Conservation (phyloP, 1,140 invertebrate genomes). For the Anoplolepis gracilipes region DNA sequence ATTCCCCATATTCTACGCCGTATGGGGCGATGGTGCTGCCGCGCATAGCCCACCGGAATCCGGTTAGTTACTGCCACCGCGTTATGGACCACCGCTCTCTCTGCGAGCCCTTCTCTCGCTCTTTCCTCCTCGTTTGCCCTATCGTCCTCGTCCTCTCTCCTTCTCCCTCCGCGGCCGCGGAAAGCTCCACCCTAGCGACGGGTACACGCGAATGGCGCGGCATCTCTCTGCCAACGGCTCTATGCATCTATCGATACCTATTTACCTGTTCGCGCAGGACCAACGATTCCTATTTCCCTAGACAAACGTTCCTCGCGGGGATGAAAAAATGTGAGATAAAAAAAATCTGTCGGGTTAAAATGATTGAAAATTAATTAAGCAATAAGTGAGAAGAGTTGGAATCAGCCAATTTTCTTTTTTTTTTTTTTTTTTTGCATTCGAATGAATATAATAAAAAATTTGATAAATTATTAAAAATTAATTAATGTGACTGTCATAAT, state of each 20-base stretch:
- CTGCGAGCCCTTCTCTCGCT: slow-evolving; percentile 53
- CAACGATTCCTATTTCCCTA: slow-evolving; percentile 71
- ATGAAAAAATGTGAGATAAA: slow-evolving; percentile 23
- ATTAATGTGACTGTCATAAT: neutral
- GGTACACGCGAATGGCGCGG: slow-evolving; percentile 75
- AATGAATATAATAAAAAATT: neutral
- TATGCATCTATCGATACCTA: slow-evolving; percentile 77
- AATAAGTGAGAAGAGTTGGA: neutral
- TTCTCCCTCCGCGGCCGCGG: slow-evolving; percentile 66
- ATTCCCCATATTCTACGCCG: slow-evolving; percentile 84
- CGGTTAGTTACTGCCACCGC: slow-evolving; percentile 84
- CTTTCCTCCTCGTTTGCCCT: slow-evolving; percentile 17
- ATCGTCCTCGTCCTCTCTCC: slow-evolving; percentile 27
- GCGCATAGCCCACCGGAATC: slow-evolving; percentile 83
- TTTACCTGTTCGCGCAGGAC: slow-evolving; percentile 72
- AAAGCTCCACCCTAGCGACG: slow-evolving; percentile 80
- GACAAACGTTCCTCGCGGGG: slow-evolving; percentile 59
- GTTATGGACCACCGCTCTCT: slow-evolving; percentile 80
- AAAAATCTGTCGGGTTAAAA: neutral
- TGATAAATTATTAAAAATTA: neutral
- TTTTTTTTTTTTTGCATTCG: neutral
- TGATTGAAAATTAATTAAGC: too few relatives aligned
- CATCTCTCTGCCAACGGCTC: slow-evolving; percentile 66
- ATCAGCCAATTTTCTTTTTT: neutral
- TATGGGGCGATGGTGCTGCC: slow-evolving; percentile 78